These are phyloP conservation scores for Cervus canadensis DNA, from an alignment of 2,113 vertebrate genomes.

Conservation along the genomic window DNA sequence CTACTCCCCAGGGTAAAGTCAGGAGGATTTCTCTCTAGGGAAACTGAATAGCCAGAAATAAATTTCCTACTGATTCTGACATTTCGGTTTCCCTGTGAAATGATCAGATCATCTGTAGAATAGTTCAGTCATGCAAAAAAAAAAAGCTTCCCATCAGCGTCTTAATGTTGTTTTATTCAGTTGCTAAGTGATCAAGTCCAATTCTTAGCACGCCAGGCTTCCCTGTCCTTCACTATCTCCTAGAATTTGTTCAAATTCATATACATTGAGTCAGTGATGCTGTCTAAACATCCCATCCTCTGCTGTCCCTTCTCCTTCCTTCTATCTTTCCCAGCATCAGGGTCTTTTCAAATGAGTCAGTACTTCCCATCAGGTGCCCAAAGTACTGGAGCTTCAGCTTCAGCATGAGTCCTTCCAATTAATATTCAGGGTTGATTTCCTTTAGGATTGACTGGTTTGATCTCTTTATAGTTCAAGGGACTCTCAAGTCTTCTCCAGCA, in stretches of 20 bases:
- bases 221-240: neutral
- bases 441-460: neutral
- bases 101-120: neutral
- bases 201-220: neutral
- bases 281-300: neutral
- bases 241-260: neutral
- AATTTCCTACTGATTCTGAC: neutral
- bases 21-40: neutral
- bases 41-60: neutral
- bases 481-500: neutral
- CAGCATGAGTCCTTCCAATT: neutral
- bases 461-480: neutral
- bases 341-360: neutral
- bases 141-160: neutral
- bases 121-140: neutral
- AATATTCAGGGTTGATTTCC: neutral
- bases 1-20: neutral
- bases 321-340: neutral
- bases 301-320: neutral
- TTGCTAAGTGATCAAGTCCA: neutral
- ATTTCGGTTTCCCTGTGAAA: neutral
- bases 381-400: neutral
- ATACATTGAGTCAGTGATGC: neutral
- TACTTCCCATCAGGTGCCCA: neutral
- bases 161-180: neutral